Base-by-base conservation (phyloP, 2,888 invertebrate species). In the Pterostichus madidus region DNA sequence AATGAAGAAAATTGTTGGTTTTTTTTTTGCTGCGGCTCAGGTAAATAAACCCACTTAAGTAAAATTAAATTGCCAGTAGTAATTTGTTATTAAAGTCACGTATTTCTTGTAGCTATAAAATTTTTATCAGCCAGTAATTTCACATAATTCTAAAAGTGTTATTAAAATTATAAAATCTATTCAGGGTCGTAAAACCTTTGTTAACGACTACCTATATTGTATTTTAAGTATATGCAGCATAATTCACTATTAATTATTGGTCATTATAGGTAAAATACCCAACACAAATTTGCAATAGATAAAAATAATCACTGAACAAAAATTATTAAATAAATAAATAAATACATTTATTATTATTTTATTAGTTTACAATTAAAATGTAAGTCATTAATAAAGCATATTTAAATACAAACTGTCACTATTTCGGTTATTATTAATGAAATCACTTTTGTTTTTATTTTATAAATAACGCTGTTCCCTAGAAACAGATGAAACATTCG, bases 361-460 rank as follows among this genome's bases (percentile, higher is more conserved):
- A n/a, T n/a, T n/a, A n/a, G n/a, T n/a, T n/a, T n/a, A n/a, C n/a
- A n/a, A n/a, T n/a, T n/a, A n/a, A n/a, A n/a, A n/a, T n/a, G n/a
- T n/a, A n/a, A n/a, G n/a, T n/a, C n/a, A n/a, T n/a, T n/a, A n/a
- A n/a, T n/a, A 15, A 56, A 56, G 15, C 24, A 56, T 17, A 15
- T 15, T 15, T 56, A 56, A 56, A 17, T 24, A 24, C 24, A 24
- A 24, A 24, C 24, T 24, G 8, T 13, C 53, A 56, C 59, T 2
- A 11, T 59, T 59, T 24, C 4, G 0, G 11, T 24, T 59, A 11
- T 10, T 24, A 59, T 24, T 59, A 59, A 59, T 2, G 7, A 64
- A 64, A 35, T 32, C 64, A 64, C 64, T 64, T 64, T 13, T 35
- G 31, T 35, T 64, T 64, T 35, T 32, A 32, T n/a, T 64, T 35